Base-by-base conservation (phyloP, 2,113 vertebrate species). In the Rhizomys pruinosus region DNA sequence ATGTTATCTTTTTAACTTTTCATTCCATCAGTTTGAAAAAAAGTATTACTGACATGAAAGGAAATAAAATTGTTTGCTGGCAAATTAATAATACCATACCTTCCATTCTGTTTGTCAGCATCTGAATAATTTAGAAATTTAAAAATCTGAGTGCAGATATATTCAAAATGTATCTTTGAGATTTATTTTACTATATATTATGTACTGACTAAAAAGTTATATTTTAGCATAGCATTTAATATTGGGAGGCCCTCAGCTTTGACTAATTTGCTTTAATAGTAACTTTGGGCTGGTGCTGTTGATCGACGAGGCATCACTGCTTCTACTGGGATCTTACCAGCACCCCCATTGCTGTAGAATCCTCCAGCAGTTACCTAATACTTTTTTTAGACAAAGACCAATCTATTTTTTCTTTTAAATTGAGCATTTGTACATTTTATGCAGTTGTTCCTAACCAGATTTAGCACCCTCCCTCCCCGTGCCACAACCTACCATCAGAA, bases 11-110 rank as follows among this genome's bases (percentile, higher is more conserved):
- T 90, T 64, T 87, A 66, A 20, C 22, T 92, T 94, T 82, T 66
- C 44, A 89, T 80, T 87, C 63, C 63, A 87, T 27, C 90, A 19
- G 16, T 78, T 88, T 94, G 61, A 37, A 39, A 39, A 76, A 63
- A 95, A 94, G 32, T 91, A 66, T 52, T 95, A 77, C 47, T 73
- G 93, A 93, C 84, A 72, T 29, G 39, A 69, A 91, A 39, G 68
- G 66, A 77, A 95, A 77, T 84, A 37, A 90, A 85, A 89, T 59
- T 12, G 10, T n/a, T 92, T 89, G 91, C 15, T 89, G 59, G 61
- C 66, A 93, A 80, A 63, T 91, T 37, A 79, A 77, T 85, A 69
- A 42, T 74, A 29, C 7, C 63, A 23, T 71, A 76, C 17, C 68
- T 69, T 66, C 29, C 59, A 7, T 93, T 69, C 81, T 90, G 69